Conservation (phyloP, 2,797 vertebrate species). For the Apogon hyalosoma region DNA sequence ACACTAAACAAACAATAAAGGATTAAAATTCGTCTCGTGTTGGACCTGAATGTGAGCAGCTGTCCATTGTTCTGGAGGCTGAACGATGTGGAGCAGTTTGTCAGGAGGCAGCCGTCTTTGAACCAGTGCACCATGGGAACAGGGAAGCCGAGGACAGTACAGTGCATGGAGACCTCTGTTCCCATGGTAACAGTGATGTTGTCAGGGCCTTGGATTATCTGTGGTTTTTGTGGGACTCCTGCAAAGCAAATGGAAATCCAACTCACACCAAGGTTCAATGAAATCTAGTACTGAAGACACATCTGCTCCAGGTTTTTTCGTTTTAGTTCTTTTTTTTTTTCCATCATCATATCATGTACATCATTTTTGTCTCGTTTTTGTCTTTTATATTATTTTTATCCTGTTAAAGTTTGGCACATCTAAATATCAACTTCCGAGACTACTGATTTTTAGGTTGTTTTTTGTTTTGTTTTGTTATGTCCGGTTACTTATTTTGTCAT, state of each 20-base stretch:
- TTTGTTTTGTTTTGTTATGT: too few species aligned
- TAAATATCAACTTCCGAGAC: too few species aligned
- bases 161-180: constrained; percentile 78
- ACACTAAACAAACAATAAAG: constrained; percentile 16
- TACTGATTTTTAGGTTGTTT: too few species aligned
- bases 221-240: constrained; percentile 70
- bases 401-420: too few species aligned
- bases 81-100: constrained; percentile 68
- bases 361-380: too few species aligned
- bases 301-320: too few species aligned
- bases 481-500: too few species aligned
- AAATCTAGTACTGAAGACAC: too few species aligned
- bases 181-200: constrained; percentile 80
- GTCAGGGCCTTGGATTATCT: constrained; percentile 78
- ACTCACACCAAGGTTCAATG: too few species aligned
- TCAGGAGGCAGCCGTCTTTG: constrained; percentile 81
- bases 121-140: constrained; percentile 85
- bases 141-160: constrained; percentile 78
- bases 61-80: constrained; percentile 80
- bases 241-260: constrained; percentile 2
- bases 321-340: too few species aligned
- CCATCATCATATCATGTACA: too few species aligned
- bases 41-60: constrained; percentile 83
- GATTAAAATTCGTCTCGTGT: constrained; percentile 47
- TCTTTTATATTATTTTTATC: too few species aligned